Percentiles rank a stretch among this genome's conserved stretches.
phyloP scores from a whole-genome alignment of 2,888 invertebrate genomes.

The Noctua fimbriata region DNA sequence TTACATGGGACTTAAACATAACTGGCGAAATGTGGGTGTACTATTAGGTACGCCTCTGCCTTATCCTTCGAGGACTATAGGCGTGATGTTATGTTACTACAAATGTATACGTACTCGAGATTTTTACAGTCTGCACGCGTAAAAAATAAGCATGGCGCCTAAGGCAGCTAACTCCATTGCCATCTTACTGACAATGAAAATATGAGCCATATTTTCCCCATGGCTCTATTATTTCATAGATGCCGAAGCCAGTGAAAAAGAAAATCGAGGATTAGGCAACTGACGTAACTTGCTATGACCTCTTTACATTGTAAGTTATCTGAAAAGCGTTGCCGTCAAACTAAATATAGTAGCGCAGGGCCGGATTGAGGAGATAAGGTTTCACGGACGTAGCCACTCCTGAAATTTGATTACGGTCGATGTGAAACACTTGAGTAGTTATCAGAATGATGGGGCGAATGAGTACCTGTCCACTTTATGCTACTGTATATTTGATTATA shows the following conservation, averaged over 20 bases:
- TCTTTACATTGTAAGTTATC: conserved; percentile 50
- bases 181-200: not conserved
- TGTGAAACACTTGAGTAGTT: not conserved
- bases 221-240: not conserved
- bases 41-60: too few species aligned
- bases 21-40: too few species aligned
- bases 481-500: not conserved
- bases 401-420: not conserved
- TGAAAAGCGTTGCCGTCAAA: conserved; percentile 50
- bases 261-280: conserved; percentile 37
- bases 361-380: conserved; percentile 4
- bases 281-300: conserved; percentile 40
- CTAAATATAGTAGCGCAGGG: conserved; percentile 57
- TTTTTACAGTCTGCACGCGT: not conserved
- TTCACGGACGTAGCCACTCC: not conserved
- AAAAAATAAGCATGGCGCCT: not conserved
- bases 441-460: not conserved
- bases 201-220: not conserved
- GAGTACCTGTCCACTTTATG: not conserved
- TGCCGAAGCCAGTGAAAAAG: not conserved
- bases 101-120: too few species aligned
- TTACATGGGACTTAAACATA: too few species aligned
- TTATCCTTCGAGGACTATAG: too few species aligned
- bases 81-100: too few species aligned
- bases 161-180: not conserved